These are phyloP conservation scores for Emesis furor DNA, from an alignment of 2,888 invertebrate species.

Conservation along the genomic window DNA sequence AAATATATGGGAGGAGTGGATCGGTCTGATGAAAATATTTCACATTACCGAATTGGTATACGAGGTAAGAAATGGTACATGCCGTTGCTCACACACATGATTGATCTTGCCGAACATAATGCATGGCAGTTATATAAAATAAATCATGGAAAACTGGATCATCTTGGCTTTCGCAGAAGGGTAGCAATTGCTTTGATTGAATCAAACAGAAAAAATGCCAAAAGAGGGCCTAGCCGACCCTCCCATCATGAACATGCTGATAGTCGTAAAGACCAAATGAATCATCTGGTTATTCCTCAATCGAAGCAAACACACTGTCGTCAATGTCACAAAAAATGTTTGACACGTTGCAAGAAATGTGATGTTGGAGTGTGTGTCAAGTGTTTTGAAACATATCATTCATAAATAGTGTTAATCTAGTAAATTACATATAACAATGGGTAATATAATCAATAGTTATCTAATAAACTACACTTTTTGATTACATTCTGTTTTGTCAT, in stretches of 20 bases:
- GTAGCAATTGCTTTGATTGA: slow-evolving; percentile 53
- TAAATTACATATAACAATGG: slow-evolving; percentile 63
- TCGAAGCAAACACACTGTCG: slow-evolving; percentile 60
- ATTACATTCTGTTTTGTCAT: slow-evolving; percentile 65
- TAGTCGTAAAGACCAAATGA: slow-evolving; percentile 73
- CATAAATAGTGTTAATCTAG: slow-evolving; percentile 65
- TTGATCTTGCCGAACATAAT: too few species aligned
- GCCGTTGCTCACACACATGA: too few species aligned
- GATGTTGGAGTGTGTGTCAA: slow-evolving; percentile 72
- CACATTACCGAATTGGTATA: too few species aligned
- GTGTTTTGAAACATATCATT: slow-evolving; percentile 71
- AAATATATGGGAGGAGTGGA: too few species aligned
- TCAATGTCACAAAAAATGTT: slow-evolving; percentile 73
- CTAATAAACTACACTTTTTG: slow-evolving; percentile 72
- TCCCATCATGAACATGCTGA: slow-evolving; percentile 70
- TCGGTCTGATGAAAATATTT: too few species aligned
- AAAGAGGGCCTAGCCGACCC: slow-evolving; percentile 35
- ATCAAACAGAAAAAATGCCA: slow-evolving; percentile 62
- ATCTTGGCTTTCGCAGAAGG: slow-evolving; percentile 62
- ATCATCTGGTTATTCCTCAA: slow-evolving; percentile 61
- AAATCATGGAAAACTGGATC: too few species aligned
- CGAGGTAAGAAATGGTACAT: too few species aligned
- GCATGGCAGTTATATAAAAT: too few species aligned
- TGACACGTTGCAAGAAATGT: slow-evolving; percentile 71
- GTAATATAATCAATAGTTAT: slow-evolving; percentile 65